These are phyloP conservation scores for Andrena haemorrhoa DNA, from an alignment of 2,888 invertebrate genomes.

Conservation along the genomic window DNA sequence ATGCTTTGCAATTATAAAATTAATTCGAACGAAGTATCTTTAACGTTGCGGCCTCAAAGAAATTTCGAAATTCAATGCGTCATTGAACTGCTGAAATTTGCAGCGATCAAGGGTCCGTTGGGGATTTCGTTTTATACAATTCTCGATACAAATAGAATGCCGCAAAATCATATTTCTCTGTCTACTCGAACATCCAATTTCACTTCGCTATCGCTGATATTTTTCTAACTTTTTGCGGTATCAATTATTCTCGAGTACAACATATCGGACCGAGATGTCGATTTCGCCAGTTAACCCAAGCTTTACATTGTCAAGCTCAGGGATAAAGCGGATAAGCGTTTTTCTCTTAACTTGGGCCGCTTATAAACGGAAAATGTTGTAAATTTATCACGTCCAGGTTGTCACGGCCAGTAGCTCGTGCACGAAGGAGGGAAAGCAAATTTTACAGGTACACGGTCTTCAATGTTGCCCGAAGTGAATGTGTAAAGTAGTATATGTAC, in stretches of 20 bases:
- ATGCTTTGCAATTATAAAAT: too few species aligned
- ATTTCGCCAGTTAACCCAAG: conserved; percentile 34
- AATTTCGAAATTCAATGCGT: background rate
- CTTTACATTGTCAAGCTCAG: conserved; percentile 41
- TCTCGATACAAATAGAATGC: background rate
- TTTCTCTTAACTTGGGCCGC: background rate
- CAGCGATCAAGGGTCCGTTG: background rate
- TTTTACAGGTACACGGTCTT: conserved; percentile 3
- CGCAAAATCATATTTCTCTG: background rate
- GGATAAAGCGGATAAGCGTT: conserved; percentile 21
- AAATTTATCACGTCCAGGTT: conserved; percentile 37
- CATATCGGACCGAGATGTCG: conserved; percentile 33
- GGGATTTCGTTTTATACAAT: background rate
- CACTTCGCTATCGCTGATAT: background rate
- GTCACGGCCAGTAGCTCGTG: conserved; percentile 2
- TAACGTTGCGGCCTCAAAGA: too few species aligned
- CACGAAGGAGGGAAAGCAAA: conserved; percentile 4
- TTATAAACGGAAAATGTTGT: conserved; percentile 27
- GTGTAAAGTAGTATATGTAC: background rate
- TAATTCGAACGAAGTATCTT: too few species aligned
- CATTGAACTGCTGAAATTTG: background rate
- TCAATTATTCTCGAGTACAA: conserved; percentile 39
- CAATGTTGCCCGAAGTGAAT: background rate
- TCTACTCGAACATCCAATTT: background rate
- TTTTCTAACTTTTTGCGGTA: conserved; percentile 12